Conservation (phyloP, 2,113 vertebrate species). For the Pomatostomus ruficeps region DNA sequence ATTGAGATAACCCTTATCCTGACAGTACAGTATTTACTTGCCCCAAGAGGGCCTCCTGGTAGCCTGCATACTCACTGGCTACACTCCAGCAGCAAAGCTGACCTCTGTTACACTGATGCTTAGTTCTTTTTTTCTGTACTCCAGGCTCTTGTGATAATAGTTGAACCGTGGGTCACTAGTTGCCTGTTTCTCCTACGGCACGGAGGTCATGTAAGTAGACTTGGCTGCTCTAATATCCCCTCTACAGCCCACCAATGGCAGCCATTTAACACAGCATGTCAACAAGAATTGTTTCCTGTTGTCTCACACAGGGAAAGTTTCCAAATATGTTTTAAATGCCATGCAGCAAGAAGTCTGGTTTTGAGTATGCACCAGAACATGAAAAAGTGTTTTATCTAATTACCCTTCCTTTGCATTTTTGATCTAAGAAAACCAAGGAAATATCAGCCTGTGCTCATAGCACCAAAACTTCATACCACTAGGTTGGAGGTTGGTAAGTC, state of each 20-base stretch:
- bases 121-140: background rate
- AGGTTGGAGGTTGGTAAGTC: background rate
- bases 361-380: background rate
- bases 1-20: background rate
- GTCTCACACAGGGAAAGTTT: background rate
- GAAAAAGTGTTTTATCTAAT: background rate
- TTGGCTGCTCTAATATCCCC: background rate
- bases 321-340: background rate
- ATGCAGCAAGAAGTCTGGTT: background rate
- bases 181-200: background rate
- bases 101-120: background rate
- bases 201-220: background rate
- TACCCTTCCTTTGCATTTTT: background rate
- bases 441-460: background rate
- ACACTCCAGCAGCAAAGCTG: background rate
- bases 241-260: background rate
- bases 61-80: background rate
- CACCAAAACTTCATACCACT: background rate
- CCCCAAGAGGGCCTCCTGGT: background rate
- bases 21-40: background rate
- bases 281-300: background rate
- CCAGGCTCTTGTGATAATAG: background rate
- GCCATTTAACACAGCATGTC: background rate
- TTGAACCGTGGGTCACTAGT: rapidly evolving
- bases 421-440: background rate